Evolutionary conservation across 2,113 vertebrate species (phyloP), one percentile per base, ranked within the genome.

Genomic region (Deroptyus accipitrinus): DNA sequence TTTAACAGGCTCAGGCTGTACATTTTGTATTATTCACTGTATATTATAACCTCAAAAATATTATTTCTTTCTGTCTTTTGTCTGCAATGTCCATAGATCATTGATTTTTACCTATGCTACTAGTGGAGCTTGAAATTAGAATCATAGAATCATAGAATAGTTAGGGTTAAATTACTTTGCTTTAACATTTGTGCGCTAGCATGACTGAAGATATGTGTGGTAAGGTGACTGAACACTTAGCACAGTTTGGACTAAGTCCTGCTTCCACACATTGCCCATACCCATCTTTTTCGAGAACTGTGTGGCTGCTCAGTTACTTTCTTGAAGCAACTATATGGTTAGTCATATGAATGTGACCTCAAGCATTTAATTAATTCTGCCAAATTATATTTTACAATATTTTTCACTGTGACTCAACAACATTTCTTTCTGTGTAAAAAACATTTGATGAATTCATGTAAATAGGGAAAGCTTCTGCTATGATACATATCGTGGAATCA

Each of bases 181-280:
- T 76, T 66, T 70, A 28, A n/a, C 2, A 0, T 69, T 67, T 83
- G 28, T 33, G 7, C 23, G 9, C n/a, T 52, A 8, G 7, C 0
- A 1, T 68, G 30, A 6, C 25, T 86, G 68, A 54, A 74, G 11
- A n/a, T 23, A 19, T 52, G 33, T 35, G 57, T 4, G 13, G 22
- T 35, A 59, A n/a, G 22, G 33, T 59, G 22, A 9, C 20, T 66
- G 49, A 67, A 54, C 17, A 25, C 2, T 0, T 25, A 74, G 24
- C 3, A 49, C 8, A 4, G 37, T 75, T 83, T 87, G 25, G 28
- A 62, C 7, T 18, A 83, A 86, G 5, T 7, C 15, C 17, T 80
- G 46, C 39, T 83, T 20, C 31, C 30, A 69, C 0, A 0, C 11
- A 17, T 59, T 63, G 10, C 3, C 10, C 28, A 6, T 4, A 33